Evolutionary conservation across 2,888 invertebrate genomes (phyloP).

Genomic region (Scaptomyza caliginosa): DNA sequence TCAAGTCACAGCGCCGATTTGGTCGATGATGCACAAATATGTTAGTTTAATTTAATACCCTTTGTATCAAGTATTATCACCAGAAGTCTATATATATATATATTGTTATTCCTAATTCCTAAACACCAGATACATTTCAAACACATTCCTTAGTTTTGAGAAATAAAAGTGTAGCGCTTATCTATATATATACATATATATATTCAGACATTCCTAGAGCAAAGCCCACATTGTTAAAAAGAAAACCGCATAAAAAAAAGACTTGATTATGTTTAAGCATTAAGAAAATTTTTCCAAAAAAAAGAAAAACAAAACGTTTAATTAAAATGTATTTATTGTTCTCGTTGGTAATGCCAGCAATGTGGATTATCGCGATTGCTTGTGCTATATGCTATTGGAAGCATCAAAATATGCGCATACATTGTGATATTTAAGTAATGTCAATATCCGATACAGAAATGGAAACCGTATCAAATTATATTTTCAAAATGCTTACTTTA

Average conservation of each 20-base stretch:
- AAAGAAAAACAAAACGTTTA: constrained; percentile 18
- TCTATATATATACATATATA: constrained; percentile 26
- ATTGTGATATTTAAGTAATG: constrained; percentile 54
- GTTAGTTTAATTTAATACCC: constrained; percentile 20
- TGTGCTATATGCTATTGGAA: constrained; percentile 53
- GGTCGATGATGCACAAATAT: constrained; percentile 46
- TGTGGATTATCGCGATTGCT: constrained; percentile 23
- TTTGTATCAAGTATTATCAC: constrained; percentile 62
- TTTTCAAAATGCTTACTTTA: constrained; percentile 1
- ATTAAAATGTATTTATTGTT: constrained; percentile 63
- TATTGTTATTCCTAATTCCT: constrained; percentile 40
- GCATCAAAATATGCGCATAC: constrained; percentile 33
- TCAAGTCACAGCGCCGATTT: constrained; percentile 20
- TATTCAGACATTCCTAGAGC: constrained; percentile 62
- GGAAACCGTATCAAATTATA: constrained; percentile 25
- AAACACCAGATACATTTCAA: constrained; percentile 58
- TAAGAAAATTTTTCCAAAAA: constrained; percentile 44
- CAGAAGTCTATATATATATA: constrained; percentile 23
- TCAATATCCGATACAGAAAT: constrained; percentile 24
- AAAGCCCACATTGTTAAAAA: constrained; percentile 72
- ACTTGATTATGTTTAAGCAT: constrained; percentile 79
- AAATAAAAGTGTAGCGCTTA: constrained; percentile 24
- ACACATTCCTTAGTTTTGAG: constrained; percentile 65
- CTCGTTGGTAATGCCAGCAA: constrained; percentile 20
- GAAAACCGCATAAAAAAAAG: constrained; percentile 51